Conservation (phyloP, 2,888 invertebrate species). For the Drosophila subquinaria region DNA sequence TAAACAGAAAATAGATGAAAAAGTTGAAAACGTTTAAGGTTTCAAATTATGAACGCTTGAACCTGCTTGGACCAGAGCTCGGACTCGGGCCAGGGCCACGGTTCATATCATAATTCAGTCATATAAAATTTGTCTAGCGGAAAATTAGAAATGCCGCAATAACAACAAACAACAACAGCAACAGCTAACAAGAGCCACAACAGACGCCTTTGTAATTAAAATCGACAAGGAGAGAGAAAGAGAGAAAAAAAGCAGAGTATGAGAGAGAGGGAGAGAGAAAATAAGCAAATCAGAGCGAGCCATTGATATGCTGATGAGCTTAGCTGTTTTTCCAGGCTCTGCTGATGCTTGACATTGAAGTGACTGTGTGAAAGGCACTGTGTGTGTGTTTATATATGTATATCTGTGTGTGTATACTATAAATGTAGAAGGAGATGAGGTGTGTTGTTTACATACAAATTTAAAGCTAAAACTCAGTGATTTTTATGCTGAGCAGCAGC, state of each 20-base stretch:
- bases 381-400: constrained; percentile 1
- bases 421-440: not conserved
- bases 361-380: constrained; percentile 67
- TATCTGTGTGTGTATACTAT: constrained; percentile 5
- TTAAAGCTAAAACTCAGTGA: constrained; percentile 72
- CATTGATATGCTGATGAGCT: constrained; percentile 78
- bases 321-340: constrained; percentile 48
- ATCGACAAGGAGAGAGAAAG: constrained; percentile 29
- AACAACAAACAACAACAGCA: constrained; percentile 47
- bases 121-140: constrained; percentile 84
- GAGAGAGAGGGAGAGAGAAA: constrained; percentile 1
- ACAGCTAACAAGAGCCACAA: constrained; percentile 51
- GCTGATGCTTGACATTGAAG: constrained; percentile 74
- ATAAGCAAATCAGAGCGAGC: constrained; percentile 63
- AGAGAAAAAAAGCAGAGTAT: not conserved
- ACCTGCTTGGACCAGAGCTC: constrained; percentile 17
- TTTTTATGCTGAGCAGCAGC: constrained; percentile 70
- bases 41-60: constrained; percentile 42
- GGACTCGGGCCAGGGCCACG: constrained; percentile 50
- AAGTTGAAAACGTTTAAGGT: constrained; percentile 64
- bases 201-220: constrained; percentile 71
- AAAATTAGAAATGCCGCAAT: constrained; percentile 82
- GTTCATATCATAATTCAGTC: constrained; percentile 82
- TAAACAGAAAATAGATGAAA: constrained; percentile 8
- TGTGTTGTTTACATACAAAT: constrained; percentile 73